Base-by-base conservation (phyloP, 2,888 invertebrate genomes). In the Andrena haemorrhoa region DNA sequence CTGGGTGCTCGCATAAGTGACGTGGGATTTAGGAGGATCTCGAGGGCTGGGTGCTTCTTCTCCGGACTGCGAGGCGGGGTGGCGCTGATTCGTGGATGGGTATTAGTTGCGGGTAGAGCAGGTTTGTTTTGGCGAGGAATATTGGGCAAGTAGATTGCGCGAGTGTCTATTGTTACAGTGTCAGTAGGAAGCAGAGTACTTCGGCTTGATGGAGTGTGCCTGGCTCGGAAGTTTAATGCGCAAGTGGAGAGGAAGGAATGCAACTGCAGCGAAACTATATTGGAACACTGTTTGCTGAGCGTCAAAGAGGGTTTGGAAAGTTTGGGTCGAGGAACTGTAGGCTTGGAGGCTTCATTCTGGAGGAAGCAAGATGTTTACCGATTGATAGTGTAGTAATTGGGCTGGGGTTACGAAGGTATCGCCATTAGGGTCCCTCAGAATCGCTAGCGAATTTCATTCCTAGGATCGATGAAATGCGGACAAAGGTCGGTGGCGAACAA, bases 401-500 rank as follows among this genome's bases (percentile, higher is more conserved):
- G 8, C 7, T 53, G 20, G 23, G 1, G 4, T 16, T 41, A 2
- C 4, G 2, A 4, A 23, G 56, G 12, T 23, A 4, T 26, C 53
- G 10, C 10, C 8, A 4, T 8, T 56, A 10, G 26, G 10, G 26
- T 26, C 10, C 0, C 56, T 3, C 0, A 26, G 23, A 56, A 26
- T 56, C 26, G 0, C 1, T 0, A 10, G 26, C 1, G 23, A 20
- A 56, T 20, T 23, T 20, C 3, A 23, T 20, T 20, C 10, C 8
- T 2, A 0, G n/a, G 20, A 8, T 35, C 4, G 33, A 33, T 2
- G 20, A 33, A 20, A 16, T 23, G 10, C 31, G 7, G 16, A 47
- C 60, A 47, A 41, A 68, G 31, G 49, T 63, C 73, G 58, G 60
- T 29, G 60, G 7, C 60, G 79, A 89, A 89, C 89, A 88, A 82